Conservation (phyloP, 1,140 invertebrate genomes). For the Bombus soroeensis region DNA sequence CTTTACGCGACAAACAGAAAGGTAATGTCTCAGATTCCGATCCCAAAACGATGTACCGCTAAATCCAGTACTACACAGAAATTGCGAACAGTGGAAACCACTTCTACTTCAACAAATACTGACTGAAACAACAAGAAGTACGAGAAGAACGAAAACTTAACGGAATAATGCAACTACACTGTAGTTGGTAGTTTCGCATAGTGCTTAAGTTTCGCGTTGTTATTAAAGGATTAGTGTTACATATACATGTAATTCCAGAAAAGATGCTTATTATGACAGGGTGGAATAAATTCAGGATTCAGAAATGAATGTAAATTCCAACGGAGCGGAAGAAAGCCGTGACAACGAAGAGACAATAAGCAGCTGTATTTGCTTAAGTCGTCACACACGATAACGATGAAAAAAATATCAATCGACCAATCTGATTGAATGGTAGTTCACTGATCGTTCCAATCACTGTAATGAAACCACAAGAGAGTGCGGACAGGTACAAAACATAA, state of each 20-base stretch:
- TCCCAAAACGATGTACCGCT: neutral
- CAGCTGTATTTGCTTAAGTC: neutral
- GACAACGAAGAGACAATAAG: neutral
- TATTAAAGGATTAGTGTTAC: neutral
- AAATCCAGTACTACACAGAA: neutral
- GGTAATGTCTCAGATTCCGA: neutral
- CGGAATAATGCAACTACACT: neutral
- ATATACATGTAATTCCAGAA: neutral
- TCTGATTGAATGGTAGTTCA: too few species aligned
- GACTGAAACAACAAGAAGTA: slow-evolving; percentile 3
- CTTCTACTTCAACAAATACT: neutral
- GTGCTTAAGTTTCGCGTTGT: neutral
- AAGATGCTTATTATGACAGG: neutral
- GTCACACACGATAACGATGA: too few species aligned
- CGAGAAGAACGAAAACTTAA: neutral
- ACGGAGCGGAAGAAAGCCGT: neutral
- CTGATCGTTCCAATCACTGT: too few species aligned
- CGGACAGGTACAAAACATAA: neutral
- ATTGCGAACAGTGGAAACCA: neutral
- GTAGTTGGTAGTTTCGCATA: too few species aligned
- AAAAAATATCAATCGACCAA: too few species aligned
- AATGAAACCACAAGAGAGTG: neutral
- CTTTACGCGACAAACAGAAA: too few species aligned
- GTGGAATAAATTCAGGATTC: neutral
- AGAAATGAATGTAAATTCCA: too few species aligned